Base-by-base conservation (phyloP, 2,113 vertebrate genomes). In the Tragelaphus imberbis region DNA sequence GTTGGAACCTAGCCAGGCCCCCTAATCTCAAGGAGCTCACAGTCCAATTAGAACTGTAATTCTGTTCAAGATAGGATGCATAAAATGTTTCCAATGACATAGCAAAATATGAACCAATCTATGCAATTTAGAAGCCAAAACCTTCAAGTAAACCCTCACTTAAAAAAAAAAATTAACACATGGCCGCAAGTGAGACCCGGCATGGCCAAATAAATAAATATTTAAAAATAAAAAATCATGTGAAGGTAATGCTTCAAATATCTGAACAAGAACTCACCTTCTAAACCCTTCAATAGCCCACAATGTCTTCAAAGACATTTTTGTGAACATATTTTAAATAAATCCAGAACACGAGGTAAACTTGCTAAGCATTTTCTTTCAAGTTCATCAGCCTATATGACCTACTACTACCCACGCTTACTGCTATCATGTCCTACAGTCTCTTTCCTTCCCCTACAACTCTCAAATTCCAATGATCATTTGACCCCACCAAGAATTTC, bases 51-150 rank as follows among this genome's bases (percentile, higher is more conserved):
- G 25, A 88, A 87, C 28, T 12, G 6, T 94, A 96, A 94, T 65
- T 68, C 11, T 87, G 56, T 77, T 84, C 92, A 93, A 84, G 90
- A 84, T 21, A 97, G 44, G 53, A n/a, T 25, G 19, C 56, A 77
- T 81, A 65, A 91, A 81, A 77, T 90, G 81, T 87, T 94, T 84
- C 59, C 68, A 96, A 56, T 16, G n/a, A 92, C 85, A 92, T 5
- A 90, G 85, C 92, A 94, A 97, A 94, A 90, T 59, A 82, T 53
- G 61, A 96, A 40, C 28, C 61, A 94, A 90, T 75, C 92, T 82
- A 92, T 81, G 44, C 7, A 95, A 47, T 92, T 96, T 9, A 97
- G 63, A 94, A 90, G 56, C 49, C 79, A 95, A 93, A 96, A 90
- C 61, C 56, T 92, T 92, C 81, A 90, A 87, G 25, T 77, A 82